Percentiles rank a stretch among this genome's conserved stretches.
Conservation (phyloP, 1,140 invertebrate species). For the Theocolax elegans region DNA sequence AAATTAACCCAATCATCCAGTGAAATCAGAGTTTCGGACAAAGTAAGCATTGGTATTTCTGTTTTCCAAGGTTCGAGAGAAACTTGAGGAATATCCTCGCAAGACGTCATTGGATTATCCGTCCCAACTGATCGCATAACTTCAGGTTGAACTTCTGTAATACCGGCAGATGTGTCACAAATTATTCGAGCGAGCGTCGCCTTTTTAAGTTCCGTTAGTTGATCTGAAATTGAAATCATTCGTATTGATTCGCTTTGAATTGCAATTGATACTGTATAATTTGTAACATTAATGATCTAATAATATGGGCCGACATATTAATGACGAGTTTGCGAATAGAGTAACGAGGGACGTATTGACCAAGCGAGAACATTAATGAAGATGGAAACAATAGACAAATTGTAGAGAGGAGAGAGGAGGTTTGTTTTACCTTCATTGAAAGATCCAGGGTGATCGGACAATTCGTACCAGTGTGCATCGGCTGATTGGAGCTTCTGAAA, state of each 20-base stretch:
- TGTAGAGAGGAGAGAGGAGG: no score
- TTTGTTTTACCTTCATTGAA: constrained; percentile 78
- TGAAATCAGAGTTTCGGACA: background rate
- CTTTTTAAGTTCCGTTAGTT: constrained; percentile 88
- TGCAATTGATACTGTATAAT: background rate
- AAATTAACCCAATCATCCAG: constrained; percentile 38
- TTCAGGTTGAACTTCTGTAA: constrained; percentile 78
- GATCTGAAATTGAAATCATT: constrained; percentile 70
- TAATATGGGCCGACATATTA: no score
- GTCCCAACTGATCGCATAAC: constrained; percentile 76
- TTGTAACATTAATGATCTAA: background rate
- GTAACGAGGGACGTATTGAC: no score
- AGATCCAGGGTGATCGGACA: constrained; percentile 71
- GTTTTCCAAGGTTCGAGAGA: constrained; percentile 72
- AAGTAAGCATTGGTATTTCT: background rate
- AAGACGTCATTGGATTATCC: constrained; percentile 75
- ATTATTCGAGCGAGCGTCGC: constrained; percentile 85
- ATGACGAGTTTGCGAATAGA: no score
- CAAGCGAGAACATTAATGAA: no score
- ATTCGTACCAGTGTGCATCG: constrained; percentile 91
- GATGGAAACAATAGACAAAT: no score
- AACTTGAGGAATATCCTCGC: constrained; percentile 69
- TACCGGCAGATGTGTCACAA: constrained; percentile 87
- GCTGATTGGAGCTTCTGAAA: constrained; percentile 82
- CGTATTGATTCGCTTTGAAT: no score